Evolutionary conservation across 2,797 vertebrate genomes (phyloP).

Genomic region (Siniperca obscura): DNA sequence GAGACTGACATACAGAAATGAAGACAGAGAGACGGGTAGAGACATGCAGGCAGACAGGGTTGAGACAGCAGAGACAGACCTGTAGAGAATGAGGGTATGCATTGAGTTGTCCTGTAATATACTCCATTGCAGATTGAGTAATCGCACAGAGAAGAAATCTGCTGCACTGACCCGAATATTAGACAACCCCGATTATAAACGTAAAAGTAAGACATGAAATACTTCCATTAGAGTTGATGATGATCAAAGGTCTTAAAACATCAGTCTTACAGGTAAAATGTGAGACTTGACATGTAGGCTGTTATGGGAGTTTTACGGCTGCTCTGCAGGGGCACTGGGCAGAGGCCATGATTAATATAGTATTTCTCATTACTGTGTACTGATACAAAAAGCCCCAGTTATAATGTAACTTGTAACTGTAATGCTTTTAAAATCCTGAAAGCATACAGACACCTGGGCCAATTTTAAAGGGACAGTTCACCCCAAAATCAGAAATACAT

Average conservation of each 20-base stretch:
- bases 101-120: neutral
- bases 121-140: too few relatives aligned
- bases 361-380: neutral
- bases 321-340: neutral
- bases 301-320: neutral
- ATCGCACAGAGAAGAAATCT: neutral
- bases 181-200: neutral
- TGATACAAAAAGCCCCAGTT: neutral
- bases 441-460: neutral
- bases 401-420: neutral
- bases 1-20: neutral
- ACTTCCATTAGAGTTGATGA: neutral
- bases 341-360: neutral
- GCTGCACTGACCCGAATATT: neutral
- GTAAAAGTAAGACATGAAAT: neutral
- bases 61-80: neutral
- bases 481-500: too few relatives aligned
- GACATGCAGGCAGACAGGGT: neutral
- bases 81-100: neutral
- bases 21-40: neutral
- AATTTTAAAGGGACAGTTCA: too few relatives aligned
- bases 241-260: neutral
- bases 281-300: neutral
- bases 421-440: neutral
- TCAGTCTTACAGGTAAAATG: neutral